Base-by-base conservation (phyloP, 2,888 invertebrate genomes). In the Stomorhina lunata region DNA sequence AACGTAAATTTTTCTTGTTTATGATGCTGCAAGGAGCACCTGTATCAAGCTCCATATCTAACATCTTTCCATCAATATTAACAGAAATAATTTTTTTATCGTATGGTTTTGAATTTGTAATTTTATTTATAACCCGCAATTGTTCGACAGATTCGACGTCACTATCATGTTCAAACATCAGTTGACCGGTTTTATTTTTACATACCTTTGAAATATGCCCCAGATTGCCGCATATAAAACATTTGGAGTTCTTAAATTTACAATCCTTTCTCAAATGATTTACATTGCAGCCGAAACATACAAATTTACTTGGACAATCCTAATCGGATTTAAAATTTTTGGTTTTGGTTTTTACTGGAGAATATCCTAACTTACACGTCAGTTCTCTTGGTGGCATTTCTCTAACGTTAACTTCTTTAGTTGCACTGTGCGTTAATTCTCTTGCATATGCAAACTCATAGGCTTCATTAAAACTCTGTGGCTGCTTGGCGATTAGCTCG, bases 31-130 rank as follows among this genome's bases (percentile, higher is more conserved):
- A 79, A 22, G 71, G 59, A 2, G 78, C 50, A 22, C 73, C 78
- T 4, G 69, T 75, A 15, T 71, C 82, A 12, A 80, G 48, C 27
- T 83, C 69, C 69, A 81, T 75, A 29, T 75, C 40, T 0, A 69
- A 50, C 4, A 17, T 27, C 9, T 43, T 22, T 10, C 75, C 75
- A 65, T 79, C 57, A 48, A 79, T 29, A 34, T 45, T 27, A 3
- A 9, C 27, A 27, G 57, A 29, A 25, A 72, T 57, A n/a, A 76
- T n/a, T 29, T 66, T 57, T 3, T 37, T 59, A 20, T 61, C 40
- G 17, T 15, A 37, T 9, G 22, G 12, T 37, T 12, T 27, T 10
- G 17, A 57, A 3, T 71, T 71, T 27, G 32, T 10, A 6, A 32
- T 32, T 20, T 57, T 12, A 6, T 45, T 32, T 55, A 10, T 55